These are phyloP conservation scores for Agrochola lota DNA, from an alignment of 2,888 invertebrate species.

Conservation along the genomic window DNA sequence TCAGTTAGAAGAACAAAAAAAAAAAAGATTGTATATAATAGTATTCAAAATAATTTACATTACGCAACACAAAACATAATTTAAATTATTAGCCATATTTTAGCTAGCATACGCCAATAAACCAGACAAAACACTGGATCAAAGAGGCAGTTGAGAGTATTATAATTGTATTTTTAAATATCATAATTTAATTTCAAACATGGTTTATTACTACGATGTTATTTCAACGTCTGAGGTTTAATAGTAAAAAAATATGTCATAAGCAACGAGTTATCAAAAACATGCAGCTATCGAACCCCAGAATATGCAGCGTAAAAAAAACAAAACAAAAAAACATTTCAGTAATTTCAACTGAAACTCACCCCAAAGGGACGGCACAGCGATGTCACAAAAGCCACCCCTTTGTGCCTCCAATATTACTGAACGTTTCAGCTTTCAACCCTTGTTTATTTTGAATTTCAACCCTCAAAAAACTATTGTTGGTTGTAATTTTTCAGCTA, in stretches of 20 bases:
- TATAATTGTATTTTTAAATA: too few relatives aligned
- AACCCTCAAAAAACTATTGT: constrained; percentile 37
- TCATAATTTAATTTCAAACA: too few relatives aligned
- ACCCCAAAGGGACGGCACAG: constrained; percentile 26
- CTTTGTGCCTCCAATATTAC: constrained; percentile 51
- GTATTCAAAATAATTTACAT: too few relatives aligned
- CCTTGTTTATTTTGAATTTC: constrained; percentile 56
- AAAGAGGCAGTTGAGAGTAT: too few relatives aligned
- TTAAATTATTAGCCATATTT: too few relatives aligned
- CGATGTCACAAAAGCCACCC: constrained; percentile 44
- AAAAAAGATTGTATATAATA: too few relatives aligned
- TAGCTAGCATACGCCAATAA: too few relatives aligned
- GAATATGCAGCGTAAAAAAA: neutral
- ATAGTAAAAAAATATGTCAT: neutral
- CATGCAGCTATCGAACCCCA: neutral
- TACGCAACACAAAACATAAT: too few relatives aligned
- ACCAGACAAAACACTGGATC: too few relatives aligned
- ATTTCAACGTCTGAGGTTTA: neutral
- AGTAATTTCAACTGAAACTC: constrained; percentile 30
- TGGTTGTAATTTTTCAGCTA: constrained; percentile 26
- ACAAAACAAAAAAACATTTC: constrained; percentile 21
- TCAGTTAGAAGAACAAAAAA: too few relatives aligned
- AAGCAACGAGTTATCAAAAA: neutral
- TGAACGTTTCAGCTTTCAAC: constrained; percentile 52
- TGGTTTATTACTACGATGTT: too few relatives aligned